These are phyloP conservation scores for Craseonycteris thonglongyai DNA, from an alignment of 2,113 vertebrate species.

Conservation along the genomic window DNA sequence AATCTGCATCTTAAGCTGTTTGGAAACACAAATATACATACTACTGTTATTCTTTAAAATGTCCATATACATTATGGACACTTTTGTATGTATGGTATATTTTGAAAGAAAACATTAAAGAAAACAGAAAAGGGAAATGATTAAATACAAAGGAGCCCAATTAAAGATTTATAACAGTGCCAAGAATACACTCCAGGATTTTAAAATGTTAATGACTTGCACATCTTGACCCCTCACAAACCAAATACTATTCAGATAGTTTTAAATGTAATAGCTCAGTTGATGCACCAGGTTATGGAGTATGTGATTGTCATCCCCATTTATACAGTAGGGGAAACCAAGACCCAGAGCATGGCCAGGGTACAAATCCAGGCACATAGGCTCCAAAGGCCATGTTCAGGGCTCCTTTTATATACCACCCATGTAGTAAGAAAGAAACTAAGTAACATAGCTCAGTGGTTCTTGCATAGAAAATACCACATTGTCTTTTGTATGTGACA, in stretches of 20 bases:
- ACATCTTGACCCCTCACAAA: not conserved
- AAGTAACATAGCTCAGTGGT: not conserved
- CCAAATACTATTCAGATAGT: not conserved
- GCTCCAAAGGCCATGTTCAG: not conserved
- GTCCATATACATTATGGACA: not conserved
- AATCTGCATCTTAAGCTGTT: not conserved
- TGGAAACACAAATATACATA: not conserved
- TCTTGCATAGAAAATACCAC: not conserved
- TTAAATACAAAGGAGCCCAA: not conserved
- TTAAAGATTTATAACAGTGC: not conserved
- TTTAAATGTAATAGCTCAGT: not conserved
- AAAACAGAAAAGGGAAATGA: not conserved
- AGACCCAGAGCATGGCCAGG: not conserved
- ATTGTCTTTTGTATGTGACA: not conserved
- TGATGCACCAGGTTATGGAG: not conserved
- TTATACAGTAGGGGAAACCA: not conserved
- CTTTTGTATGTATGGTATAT: not conserved
- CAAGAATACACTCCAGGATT: not conserved
- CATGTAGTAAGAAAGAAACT: not conserved
- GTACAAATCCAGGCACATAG: not conserved
- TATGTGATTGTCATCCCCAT: too few species aligned
- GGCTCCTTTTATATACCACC: not conserved
- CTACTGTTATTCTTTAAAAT: not conserved
- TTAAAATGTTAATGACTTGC: not conserved
- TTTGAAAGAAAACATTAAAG: conserved; percentile 28